Conservation (phyloP, 2,888 invertebrate species). For the Entomobrya multifasciata region DNA sequence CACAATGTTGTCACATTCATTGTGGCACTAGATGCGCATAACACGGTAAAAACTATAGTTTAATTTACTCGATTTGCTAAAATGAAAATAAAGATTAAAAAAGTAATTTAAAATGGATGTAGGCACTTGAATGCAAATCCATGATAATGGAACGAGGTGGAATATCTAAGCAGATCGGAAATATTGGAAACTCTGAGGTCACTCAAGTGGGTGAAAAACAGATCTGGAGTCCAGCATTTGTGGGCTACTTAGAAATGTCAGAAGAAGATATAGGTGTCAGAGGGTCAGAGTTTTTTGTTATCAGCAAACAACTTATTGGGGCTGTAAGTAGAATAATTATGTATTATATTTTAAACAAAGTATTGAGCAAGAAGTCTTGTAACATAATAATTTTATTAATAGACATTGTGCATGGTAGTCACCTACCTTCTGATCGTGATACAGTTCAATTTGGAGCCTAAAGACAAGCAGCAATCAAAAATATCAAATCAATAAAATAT, state of each 20-base stretch:
- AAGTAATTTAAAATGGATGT: neutral
- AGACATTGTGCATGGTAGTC: constrained; percentile 20
- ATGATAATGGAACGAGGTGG: constrained; percentile 12
- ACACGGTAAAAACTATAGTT: too few species aligned
- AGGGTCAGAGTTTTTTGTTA: constrained; percentile 51
- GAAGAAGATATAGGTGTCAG: constrained; percentile 39
- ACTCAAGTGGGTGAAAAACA: neutral
- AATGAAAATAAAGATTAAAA: too few species aligned
- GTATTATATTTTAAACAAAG: too few species aligned
- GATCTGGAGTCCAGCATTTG: constrained; percentile 43
- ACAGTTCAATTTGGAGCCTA: constrained; percentile 32
- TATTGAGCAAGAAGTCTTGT: too few species aligned
- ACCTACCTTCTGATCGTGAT: constrained; percentile 25
- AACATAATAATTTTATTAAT: constrained; percentile 1
- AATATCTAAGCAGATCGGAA: neutral
- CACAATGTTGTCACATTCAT: neutral
- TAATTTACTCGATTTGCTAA: too few species aligned
- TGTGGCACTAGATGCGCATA: constrained; percentile 38
- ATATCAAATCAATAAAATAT: too few species aligned
- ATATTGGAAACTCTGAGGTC: neutral
- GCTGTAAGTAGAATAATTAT: too few species aligned
- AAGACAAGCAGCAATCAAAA: neutral
- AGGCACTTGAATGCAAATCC: constrained; percentile 38
- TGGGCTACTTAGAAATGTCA: constrained; percentile 41
- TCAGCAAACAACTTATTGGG: constrained; percentile 43